phyloP scores from a whole-genome alignment of 2,797 vertebrate species.

The Nannoperca australis region DNA sequence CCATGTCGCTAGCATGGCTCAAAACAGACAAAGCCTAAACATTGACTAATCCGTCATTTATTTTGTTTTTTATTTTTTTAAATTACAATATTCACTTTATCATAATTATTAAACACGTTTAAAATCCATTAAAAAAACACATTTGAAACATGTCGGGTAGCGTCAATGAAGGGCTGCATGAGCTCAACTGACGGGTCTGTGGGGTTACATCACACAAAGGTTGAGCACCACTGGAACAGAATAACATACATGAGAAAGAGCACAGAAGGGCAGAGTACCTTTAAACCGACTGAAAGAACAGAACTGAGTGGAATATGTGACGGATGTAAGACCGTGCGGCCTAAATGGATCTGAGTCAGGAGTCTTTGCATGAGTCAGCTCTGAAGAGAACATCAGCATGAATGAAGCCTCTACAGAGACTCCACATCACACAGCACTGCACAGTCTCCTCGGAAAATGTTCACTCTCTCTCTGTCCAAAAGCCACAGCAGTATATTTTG shows the following conservation, averaged over 20 bases:
- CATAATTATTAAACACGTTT: background rate
- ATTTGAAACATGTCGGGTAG: background rate
- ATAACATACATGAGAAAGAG: background rate
- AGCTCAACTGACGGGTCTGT: background rate
- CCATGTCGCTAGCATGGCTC: background rate
- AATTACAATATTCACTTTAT: background rate
- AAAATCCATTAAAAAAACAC: background rate
- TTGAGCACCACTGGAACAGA: constrained; percentile 5
- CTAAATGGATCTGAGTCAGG: constrained; percentile 56
- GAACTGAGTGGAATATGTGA: constrained; percentile 35
- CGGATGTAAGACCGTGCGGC: constrained; percentile 37
- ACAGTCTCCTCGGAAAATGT: constrained; percentile 28
- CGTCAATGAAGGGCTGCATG: background rate
- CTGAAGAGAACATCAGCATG: constrained; percentile 39
- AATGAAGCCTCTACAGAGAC: constrained; percentile 45
- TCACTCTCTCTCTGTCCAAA: constrained; percentile 22
- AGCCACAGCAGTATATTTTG: constrained; percentile 34
- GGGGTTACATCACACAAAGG: constrained; percentile 14
- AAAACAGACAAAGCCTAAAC: background rate
- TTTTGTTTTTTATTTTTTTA: background rate
- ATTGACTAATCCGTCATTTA: background rate
- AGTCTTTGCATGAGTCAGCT: constrained; percentile 68
- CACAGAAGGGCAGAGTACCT: background rate
- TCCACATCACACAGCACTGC: constrained; percentile 16
- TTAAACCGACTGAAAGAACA: constrained; percentile 12